These are phyloP conservation scores for Microctonus brassicae DNA, from an alignment of 2,888 invertebrate species.

Conservation along the genomic window DNA sequence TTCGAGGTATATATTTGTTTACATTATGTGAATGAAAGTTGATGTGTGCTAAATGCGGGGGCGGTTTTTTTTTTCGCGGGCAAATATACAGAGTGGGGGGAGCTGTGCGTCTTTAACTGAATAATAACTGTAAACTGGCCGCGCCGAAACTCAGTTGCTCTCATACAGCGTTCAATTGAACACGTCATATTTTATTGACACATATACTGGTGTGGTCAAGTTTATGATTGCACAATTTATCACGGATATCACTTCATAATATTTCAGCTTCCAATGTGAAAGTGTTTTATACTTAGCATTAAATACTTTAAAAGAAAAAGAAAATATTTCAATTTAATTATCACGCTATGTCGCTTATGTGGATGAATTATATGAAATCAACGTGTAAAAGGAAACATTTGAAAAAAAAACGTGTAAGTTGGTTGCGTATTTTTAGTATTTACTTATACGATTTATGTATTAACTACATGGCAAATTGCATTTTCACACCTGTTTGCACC, in stretches of 20 bases:
- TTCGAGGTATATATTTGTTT: constrained; percentile 10
- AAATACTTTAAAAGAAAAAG: not conserved
- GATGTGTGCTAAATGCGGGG: constrained; percentile 37
- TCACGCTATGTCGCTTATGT: constrained; percentile 69
- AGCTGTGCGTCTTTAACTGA: constrained; percentile 41
- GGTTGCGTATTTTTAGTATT: not conserved
- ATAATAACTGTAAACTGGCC: constrained; percentile 48
- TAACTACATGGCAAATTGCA: not conserved
- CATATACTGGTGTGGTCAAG: constrained; percentile 34
- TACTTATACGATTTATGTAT: not conserved
- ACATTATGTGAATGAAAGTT: constrained; percentile 37
- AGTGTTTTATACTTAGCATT: not conserved
- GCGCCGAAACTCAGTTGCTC: constrained; percentile 41
- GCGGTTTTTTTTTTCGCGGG: constrained; percentile 49
- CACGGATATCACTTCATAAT: not conserved
- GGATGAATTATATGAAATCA: constrained; percentile 72
- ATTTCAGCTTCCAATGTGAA: not conserved
- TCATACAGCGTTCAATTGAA: constrained; percentile 23
- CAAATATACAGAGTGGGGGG: constrained; percentile 40
- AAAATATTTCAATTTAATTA: constrained; percentile 1
- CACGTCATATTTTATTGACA: constrained; percentile 15
- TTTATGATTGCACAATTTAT: constrained; percentile 33
- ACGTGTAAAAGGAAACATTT: constrained; percentile 60
- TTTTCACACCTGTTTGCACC: constrained; percentile 26
- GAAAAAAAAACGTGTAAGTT: constrained; percentile 58